phyloP scores from a whole-genome alignment of 1,140 invertebrate genomes.

The Fopius arisanus region DNA sequence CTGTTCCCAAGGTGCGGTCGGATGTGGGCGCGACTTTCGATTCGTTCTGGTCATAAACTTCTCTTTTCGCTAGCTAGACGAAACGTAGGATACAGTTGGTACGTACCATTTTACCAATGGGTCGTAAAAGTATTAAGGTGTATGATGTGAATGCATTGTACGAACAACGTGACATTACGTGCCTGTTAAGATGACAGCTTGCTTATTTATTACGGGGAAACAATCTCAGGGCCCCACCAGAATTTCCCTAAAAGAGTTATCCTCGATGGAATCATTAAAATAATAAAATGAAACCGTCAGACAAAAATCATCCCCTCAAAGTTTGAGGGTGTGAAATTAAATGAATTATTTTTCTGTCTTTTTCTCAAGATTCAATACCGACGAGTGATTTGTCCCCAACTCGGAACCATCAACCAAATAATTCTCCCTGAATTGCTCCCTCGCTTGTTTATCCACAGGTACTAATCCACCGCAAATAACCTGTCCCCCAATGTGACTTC shows the following conservation, averaged over 20 bases:
- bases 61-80: slow-evolving; percentile 13
- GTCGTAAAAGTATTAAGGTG: slow-evolving; percentile 41
- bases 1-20: slow-evolving; percentile 15
- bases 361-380: not conserved
- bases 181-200: slow-evolving; percentile 37
- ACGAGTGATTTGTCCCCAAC: not conserved
- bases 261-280: no score
- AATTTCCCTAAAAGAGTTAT: no score
- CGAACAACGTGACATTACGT: slow-evolving; percentile 46
- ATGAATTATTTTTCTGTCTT: not conserved
- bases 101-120: slow-evolving; percentile 19
- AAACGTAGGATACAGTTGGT: not conserved
- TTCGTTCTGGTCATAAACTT: slow-evolving; percentile 37
- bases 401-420: not conserved
- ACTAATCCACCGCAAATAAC: slow-evolving; percentile 9
- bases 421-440: not conserved
- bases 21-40: slow-evolving; percentile 25
- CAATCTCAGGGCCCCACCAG: no score
- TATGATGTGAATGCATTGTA: slow-evolving; percentile 44
- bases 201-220: slow-evolving; percentile 41
- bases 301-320: no score
- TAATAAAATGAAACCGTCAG: no score
- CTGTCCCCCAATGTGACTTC: not conserved
- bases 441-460: not conserved
- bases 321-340: no score